Evolutionary conservation across 2,113 vertebrate genomes (phyloP).

Genomic region (Pteropus alecto): DNA sequence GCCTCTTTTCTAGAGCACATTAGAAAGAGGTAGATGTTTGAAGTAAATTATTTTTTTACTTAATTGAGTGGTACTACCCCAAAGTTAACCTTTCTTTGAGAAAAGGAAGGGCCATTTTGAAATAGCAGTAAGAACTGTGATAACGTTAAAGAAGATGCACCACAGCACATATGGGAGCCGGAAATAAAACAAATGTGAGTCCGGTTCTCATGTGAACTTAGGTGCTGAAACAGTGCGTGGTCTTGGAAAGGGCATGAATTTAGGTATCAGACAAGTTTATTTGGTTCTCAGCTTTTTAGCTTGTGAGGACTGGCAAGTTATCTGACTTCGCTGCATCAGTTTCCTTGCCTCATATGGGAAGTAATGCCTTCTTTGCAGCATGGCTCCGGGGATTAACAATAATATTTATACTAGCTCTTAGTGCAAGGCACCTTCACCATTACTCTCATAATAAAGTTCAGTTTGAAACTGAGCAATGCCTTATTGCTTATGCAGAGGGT

Average conservation of each 20-base stretch:
- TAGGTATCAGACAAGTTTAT: not conserved
- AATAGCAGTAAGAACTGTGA: not conserved
- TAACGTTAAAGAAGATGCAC: not conserved
- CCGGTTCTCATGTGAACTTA: not conserved
- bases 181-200: not conserved
- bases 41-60: not conserved
- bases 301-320: not conserved
- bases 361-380: not conserved
- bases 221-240: not conserved
- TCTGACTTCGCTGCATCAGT: not conserved
- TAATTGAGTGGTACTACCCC: not conserved
- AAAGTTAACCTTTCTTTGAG: not conserved
- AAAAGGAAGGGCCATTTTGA: not conserved
- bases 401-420: not conserved
- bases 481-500: not conserved
- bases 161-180: not conserved
- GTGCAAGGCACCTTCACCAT: not conserved
- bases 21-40: not conserved
- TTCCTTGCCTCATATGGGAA: not conserved
- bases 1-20: not conserved
- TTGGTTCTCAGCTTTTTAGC: not conserved
- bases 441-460: not conserved
- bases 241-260: not conserved
- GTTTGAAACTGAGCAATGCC: not conserved
- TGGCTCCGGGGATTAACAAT: not conserved